Conservation (phyloP, 2,797 vertebrate genomes). For the Alectoris magna region DNA sequence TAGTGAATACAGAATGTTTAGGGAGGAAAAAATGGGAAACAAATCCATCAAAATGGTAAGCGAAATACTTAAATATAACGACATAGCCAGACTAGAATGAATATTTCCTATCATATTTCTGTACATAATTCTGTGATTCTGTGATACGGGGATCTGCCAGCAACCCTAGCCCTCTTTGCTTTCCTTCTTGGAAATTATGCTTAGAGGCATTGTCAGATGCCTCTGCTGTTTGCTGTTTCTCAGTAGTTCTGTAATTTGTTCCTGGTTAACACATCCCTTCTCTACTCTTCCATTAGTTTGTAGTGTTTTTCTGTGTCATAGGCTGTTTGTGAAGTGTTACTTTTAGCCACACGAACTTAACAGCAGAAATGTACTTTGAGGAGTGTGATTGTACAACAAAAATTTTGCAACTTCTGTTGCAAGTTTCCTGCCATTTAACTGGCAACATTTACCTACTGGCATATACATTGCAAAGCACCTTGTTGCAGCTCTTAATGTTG, state of each 20-base stretch:
- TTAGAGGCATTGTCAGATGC: background rate
- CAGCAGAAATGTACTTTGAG: background rate
- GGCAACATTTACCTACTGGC: background rate
- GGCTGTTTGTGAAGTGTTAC: background rate
- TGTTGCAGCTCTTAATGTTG: background rate
- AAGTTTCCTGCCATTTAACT: background rate
- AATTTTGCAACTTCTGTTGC: background rate
- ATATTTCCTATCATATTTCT: background rate
- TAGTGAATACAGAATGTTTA: background rate
- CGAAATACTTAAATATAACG: background rate
- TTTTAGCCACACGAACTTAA: background rate
- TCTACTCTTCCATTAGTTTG: background rate
- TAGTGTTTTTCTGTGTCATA: background rate
- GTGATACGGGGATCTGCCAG: background rate
- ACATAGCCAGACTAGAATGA: fast-evolving
- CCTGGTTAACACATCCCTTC: fast-evolving
- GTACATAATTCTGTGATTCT: too few relatives aligned
- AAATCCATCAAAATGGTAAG: background rate
- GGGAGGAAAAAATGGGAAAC: background rate
- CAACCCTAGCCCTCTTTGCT: background rate
- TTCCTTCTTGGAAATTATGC: background rate
- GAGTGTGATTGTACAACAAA: background rate
- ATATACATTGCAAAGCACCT: background rate
- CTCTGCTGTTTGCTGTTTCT: background rate
- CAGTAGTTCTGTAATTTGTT: background rate